A percentile compares a stretch with the other conserved stretches of the same genome.
Conservation (phyloP, 1,140 invertebrate species). For the Drosophila pallidifrons region DNA sequence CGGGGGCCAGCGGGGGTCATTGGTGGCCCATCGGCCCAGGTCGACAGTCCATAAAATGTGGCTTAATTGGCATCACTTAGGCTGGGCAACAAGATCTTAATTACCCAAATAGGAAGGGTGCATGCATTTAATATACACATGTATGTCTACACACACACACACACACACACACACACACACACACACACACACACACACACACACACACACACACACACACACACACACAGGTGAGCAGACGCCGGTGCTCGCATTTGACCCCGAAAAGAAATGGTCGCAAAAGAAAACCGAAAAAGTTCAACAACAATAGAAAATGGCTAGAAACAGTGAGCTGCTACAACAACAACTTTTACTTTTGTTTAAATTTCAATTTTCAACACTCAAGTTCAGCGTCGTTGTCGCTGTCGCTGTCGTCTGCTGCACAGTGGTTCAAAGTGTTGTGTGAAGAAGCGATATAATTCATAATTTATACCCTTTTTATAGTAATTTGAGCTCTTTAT, state of each 20-base stretch:
- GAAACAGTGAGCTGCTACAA: slow-evolving; percentile 65
- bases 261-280: slow-evolving; percentile 54
- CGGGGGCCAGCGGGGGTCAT: not conserved
- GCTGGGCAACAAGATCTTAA: slow-evolving; percentile 68
- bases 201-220: slow-evolving; percentile 6
- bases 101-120: slow-evolving; percentile 51
- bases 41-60: slow-evolving; percentile 51
- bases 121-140: not conserved
- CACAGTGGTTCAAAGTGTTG: slow-evolving; percentile 50
- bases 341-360: slow-evolving; percentile 80
- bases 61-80: slow-evolving; percentile 81
- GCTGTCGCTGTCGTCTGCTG: slow-evolving; percentile 16
- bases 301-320: slow-evolving; percentile 67
- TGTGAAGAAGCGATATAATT: too few relatives aligned
- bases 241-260: slow-evolving; percentile 48
- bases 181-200: slow-evolving; percentile 5
- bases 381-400: slow-evolving; percentile 63
- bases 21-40: slow-evolving; percentile 4
- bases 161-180: slow-evolving; percentile 12
- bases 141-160: slow-evolving; percentile 12
- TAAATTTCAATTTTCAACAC: slow-evolving; percentile 65
- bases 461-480: too few relatives aligned
- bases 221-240: slow-evolving; percentile 24
- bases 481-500: too few relatives aligned
- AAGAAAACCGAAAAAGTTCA: slow-evolving; percentile 51